Evolutionary conservation across 2,888 invertebrate genomes (phyloP).

Genomic region (Didymodactylos carnosus): DNA sequence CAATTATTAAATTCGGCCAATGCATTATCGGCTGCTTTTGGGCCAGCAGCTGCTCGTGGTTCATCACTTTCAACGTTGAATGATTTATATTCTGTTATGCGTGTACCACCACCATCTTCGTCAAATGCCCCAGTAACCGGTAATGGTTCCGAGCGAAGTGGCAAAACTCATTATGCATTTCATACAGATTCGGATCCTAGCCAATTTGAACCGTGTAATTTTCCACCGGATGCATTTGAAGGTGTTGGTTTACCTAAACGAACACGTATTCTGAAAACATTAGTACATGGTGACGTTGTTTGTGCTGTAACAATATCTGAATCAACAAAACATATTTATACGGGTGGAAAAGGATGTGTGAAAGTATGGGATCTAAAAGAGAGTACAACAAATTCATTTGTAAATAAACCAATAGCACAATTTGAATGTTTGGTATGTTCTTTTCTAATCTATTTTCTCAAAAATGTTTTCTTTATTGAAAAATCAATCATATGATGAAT

Average conservation of each 20-base stretch:
- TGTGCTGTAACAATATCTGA: slow-evolving; percentile 86
- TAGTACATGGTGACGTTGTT: slow-evolving; percentile 87
- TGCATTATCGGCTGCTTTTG: background rate
- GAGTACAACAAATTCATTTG: slow-evolving; percentile 35
- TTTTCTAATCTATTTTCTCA: background rate
- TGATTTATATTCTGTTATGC: background rate
- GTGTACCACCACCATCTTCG: background rate
- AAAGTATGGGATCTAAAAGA: slow-evolving; percentile 92
- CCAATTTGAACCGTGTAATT: slow-evolving; percentile 56
- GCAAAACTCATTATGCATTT: background rate
- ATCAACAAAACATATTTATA: slow-evolving; percentile 72
- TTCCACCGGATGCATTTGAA: slow-evolving; percentile 73
- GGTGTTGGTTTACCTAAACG: slow-evolving; percentile 81
- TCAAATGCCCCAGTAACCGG: background rate
- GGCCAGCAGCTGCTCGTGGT: background rate
- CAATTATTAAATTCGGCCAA: too few relatives aligned
- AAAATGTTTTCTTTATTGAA: background rate
- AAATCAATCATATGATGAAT: slow-evolving; percentile 26
- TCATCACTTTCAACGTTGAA: background rate
- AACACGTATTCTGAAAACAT: slow-evolving; percentile 65
- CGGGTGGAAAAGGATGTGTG: slow-evolving; percentile 87
- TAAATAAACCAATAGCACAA: slow-evolving; percentile 2
- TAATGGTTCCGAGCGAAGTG: background rate
- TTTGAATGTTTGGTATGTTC: background rate
- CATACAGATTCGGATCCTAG: background rate